These are phyloP conservation scores for Neoaliturus tenellus DNA, from an alignment of 2,888 invertebrate species.

Conservation along the genomic window DNA sequence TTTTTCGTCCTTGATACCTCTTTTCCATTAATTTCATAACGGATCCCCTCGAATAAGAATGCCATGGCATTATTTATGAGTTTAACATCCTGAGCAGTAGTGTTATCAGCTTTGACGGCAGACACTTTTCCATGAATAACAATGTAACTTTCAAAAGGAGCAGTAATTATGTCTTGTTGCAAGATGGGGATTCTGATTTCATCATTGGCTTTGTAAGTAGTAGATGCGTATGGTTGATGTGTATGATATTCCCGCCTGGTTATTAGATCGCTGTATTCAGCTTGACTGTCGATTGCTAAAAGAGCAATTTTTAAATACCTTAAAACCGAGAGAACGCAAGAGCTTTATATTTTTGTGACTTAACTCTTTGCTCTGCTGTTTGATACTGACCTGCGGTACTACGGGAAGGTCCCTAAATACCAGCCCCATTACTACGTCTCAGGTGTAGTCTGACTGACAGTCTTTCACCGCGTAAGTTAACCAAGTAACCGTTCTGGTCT, in stretches of 20 bases:
- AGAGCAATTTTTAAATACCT: not conserved
- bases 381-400: not conserved
- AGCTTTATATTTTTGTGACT: not conserved
- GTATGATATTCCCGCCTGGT: not conserved
- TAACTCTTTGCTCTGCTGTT: not conserved
- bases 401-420: not conserved
- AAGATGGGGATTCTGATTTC: not conserved
- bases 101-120: not conserved
- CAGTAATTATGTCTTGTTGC: not conserved
- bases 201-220: conserved; percentile 2
- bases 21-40: conserved; percentile 18
- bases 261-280: not conserved
- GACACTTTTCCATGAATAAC: not conserved
- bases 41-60: conserved; percentile 9
- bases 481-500: not conserved
- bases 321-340: not conserved
- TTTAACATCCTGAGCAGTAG: not conserved
- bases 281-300: not conserved
- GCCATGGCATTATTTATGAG: conserved; percentile 15
- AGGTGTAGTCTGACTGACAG: not conserved
- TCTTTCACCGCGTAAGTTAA: not conserved
- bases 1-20: not conserved
- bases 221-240: conserved; percentile 14
- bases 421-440: not conserved
- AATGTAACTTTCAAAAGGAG: not conserved